These are phyloP conservation scores for Ameiurus melas DNA, from an alignment of 2,113 vertebrate genomes.

Conservation along the genomic window DNA sequence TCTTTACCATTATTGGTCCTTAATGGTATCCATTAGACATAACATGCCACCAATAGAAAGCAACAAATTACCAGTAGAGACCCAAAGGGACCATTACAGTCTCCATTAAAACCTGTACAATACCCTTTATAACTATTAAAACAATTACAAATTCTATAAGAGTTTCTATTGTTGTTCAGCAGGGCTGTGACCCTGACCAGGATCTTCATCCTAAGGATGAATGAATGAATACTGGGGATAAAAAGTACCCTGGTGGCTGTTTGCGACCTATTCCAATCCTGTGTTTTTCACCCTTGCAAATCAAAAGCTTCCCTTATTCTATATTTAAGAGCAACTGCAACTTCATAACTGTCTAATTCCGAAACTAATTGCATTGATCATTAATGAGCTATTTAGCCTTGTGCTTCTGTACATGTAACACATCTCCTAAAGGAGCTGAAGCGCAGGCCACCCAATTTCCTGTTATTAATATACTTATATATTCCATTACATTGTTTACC, in stretches of 20 bases:
- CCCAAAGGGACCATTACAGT: no score
- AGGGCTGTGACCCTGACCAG: background rate
- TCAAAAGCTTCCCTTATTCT: background rate
- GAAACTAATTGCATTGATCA: background rate
- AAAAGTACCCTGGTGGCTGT: background rate
- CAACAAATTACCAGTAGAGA: no score
- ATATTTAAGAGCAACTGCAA: background rate
- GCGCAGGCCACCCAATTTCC: background rate
- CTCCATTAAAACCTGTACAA: no score
- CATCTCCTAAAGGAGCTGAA: background rate
- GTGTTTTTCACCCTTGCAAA: background rate
- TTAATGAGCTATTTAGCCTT: background rate
- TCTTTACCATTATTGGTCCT: no score
- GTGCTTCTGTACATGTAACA: conserved; percentile 1
- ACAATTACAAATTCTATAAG: no score
- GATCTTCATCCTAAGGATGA: background rate
- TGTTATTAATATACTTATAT: conserved; percentile 20
- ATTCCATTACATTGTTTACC: conserved; percentile 36
- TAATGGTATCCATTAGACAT: no score
- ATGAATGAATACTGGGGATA: background rate
- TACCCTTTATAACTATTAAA: no score
- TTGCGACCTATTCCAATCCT: background rate
- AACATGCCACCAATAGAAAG: no score
- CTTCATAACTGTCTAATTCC: conserved; percentile 1
- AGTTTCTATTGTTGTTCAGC: no score